Evolutionary conservation across 1,140 invertebrate genomes (phyloP).

Genomic region (Dermatophagoides farinae): DNA sequence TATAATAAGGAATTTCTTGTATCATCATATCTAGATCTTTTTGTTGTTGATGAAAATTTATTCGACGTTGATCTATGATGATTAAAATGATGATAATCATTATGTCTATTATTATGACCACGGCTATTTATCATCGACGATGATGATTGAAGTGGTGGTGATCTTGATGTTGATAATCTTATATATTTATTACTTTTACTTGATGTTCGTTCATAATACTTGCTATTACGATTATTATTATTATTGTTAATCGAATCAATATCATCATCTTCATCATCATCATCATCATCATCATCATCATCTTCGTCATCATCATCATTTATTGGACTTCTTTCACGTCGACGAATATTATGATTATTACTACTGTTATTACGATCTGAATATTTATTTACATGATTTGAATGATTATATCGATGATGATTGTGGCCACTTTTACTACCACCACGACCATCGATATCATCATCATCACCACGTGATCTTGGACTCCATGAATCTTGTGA

Average conservation of each 20-base stretch:
- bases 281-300: not conserved
- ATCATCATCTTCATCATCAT: not conserved
- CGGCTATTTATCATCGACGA: not conserved
- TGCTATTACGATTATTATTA: not conserved
- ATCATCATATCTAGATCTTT: slow-evolving; percentile 23
- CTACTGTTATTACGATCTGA: too few relatives aligned
- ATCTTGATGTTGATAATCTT: not conserved
- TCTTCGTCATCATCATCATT: too few relatives aligned
- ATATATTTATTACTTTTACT: not conserved
- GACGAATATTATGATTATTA: too few relatives aligned
- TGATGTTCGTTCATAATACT: slow-evolving; percentile 2
- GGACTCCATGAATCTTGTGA: slow-evolving; percentile 8
- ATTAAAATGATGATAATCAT: too few relatives aligned
- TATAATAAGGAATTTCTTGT: slow-evolving; percentile 2
- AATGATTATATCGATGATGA: too few relatives aligned
- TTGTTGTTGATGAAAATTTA: not conserved
- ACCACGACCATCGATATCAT: not conserved
- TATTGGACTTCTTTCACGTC: too few relatives aligned
- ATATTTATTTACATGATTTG: too few relatives aligned
- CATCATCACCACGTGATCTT: not conserved
- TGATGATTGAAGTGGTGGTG: not conserved
- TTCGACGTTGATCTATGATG: not conserved
- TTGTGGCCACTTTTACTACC: not conserved
- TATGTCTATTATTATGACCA: not conserved
- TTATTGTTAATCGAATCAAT: not conserved